These are phyloP conservation scores for Hylomyscus alleni DNA, from an alignment of 2,797 vertebrate genomes.

Conservation along the genomic window DNA sequence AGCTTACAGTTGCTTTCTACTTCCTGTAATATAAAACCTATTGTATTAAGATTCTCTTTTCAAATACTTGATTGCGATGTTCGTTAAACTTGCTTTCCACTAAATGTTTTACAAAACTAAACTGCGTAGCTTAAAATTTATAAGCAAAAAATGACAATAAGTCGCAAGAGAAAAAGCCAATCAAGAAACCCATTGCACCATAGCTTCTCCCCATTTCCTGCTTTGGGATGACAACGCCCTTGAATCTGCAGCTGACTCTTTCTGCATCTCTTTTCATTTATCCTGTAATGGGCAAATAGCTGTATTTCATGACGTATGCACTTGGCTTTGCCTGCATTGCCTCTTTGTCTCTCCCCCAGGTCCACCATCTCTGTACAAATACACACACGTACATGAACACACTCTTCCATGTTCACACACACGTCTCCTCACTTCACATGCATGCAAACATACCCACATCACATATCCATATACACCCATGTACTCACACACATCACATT, in stretches of 20 bases:
- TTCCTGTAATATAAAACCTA: not conserved
- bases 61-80: not conserved
- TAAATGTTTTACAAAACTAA: not conserved
- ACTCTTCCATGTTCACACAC: not conserved
- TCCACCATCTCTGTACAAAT: not conserved
- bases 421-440: not conserved
- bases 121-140: not conserved
- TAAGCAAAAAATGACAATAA: not conserved
- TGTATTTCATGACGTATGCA: not conserved
- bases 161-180: conserved; percentile 20
- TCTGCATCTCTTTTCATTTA: not conserved
- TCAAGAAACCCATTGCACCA: not conserved
- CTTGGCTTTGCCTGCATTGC: not conserved
- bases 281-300: not conserved
- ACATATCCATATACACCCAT: too few species aligned
- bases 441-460: too few species aligned
- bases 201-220: not conserved
- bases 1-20: not conserved
- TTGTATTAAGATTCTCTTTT: not conserved
- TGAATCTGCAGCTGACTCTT: not conserved
- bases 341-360: not conserved
- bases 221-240: not conserved
- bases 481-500: not conserved
- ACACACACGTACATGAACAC: not conserved
- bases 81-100: not conserved